phyloP scores from a whole-genome alignment of 1,140 invertebrate species.

The Sinonovacula constricta region DNA sequence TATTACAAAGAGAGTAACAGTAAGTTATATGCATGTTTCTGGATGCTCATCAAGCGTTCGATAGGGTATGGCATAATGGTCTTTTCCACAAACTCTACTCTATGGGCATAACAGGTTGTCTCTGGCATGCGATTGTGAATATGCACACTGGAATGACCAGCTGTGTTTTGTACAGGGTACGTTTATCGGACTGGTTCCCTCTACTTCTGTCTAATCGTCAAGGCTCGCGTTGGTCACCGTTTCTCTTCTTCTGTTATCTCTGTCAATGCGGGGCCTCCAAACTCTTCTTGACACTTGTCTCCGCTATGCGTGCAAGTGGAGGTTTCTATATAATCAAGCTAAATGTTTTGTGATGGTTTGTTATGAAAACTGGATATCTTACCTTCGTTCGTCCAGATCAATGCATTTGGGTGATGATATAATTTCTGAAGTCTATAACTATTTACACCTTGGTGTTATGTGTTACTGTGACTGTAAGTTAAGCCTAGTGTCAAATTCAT shows the following conservation, averaged over 20 bases:
- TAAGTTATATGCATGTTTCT: not conserved
- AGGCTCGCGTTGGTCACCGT: not conserved
- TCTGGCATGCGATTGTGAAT: not conserved
- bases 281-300: no score
- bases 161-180: not conserved
- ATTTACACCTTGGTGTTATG: not conserved
- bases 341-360: not conserved
- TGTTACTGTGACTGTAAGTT: not conserved
- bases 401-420: not conserved
- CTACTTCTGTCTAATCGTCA: not conserved
- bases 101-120: not conserved
- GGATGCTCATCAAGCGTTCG: not conserved
- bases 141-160: not conserved
- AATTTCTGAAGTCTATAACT: not conserved
- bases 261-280: no score
- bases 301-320: no score
- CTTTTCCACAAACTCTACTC: not conserved
- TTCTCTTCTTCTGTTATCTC: not conserved
- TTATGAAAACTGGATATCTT: not conserved
- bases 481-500: not conserved
- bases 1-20: not conserved
- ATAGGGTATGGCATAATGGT: not conserved
- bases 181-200: not conserved
- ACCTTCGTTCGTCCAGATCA: not conserved
- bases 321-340: not conserved